Conservation (phyloP, 1,140 invertebrate species). For the Cotesia typhae region DNA sequence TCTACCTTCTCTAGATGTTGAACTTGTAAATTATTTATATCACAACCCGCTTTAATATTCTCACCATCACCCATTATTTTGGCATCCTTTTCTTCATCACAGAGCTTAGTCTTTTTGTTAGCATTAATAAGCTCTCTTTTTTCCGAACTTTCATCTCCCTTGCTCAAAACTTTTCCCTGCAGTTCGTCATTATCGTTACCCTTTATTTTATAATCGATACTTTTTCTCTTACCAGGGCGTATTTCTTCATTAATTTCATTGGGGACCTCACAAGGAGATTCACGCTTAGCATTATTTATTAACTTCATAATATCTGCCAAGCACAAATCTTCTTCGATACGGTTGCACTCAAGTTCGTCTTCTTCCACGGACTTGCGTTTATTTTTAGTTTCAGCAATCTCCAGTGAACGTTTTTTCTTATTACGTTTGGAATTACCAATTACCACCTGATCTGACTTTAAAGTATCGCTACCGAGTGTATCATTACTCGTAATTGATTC, state of each 20-base stretch:
- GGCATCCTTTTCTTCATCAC: background rate
- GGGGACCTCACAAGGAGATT: conserved; percentile 1
- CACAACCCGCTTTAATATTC: conserved; percentile 5
- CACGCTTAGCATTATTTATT: conserved; percentile 41
- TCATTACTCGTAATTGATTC: conserved; percentile 18
- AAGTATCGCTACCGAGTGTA: conserved; percentile 13
- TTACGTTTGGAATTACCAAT: conserved; percentile 26
- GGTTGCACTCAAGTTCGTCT: conserved; percentile 34
- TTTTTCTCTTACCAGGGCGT: conserved; percentile 44
- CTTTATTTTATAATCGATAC: conserved; percentile 26
- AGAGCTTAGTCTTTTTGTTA: conserved; percentile 20
- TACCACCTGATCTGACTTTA: background rate
- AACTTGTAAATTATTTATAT: conserved; percentile 1
- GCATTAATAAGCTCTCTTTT: conserved; percentile 14
- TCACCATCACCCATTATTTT: conserved; percentile 1
- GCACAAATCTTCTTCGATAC: conserved; percentile 39
- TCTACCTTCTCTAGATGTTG: too few species aligned
- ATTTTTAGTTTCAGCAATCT: conserved; percentile 44
- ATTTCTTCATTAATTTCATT: conserved; percentile 28
- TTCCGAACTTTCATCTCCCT: conserved; percentile 16
- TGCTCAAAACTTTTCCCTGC: background rate
- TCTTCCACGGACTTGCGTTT: conserved; percentile 45
- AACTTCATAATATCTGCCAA: conserved; percentile 49
- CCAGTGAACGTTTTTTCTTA: conserved; percentile 50
- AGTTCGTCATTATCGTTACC: background rate